Base-by-base conservation (phyloP, 2,113 vertebrate species). In the Actenoides hombroni region DNA sequence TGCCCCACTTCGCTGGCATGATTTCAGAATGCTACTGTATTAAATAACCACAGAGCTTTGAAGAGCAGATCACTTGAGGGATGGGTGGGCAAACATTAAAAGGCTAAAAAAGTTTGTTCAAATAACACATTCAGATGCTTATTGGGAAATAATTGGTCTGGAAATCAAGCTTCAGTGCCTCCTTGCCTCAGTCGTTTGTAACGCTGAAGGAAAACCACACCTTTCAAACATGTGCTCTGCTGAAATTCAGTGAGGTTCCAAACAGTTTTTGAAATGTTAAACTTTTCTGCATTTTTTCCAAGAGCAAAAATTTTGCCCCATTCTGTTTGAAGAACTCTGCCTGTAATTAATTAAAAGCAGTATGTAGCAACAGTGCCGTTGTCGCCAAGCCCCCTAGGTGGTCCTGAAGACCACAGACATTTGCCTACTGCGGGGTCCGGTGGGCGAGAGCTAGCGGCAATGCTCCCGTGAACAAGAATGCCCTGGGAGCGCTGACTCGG, bases 131-230 rank as follows among this genome's bases (percentile, higher is more conserved):
- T 91, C 37, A 76, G 28, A 73, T 94, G 42, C 21, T 73, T 85
- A 82, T 6, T 91, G 73, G 44, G 56, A 93, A 92, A n/a, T 85
- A 94, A 84, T 49, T 95, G 61, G 73, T 79, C 69, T 90, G 87
- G 87, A 91, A 93, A 88, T 85, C 54, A 85, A 91, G 63, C 78
- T 80, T 83, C 84, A 90, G 28, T 77, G 40, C 21, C 67, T 85
- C 40, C 71, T 90, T 79, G 40, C 57, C 82, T 92, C 81, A 91
- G 74, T 69, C 0, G 0, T 95, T 92, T 75, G 83, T 69, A 75
- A n/a, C n/a, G 61, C 69, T 90, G 88, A 79, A 85, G 64, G 48
- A 81, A 94, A 93, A 83, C 68, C 85, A 78, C 73, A 83, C 87
- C 80, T 92, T 94, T 84, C 78, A 70, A 90, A 83, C 2, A 8